Evolutionary conservation across 2,888 invertebrate genomes (phyloP).

Genomic region (Lucinisca nassula): DNA sequence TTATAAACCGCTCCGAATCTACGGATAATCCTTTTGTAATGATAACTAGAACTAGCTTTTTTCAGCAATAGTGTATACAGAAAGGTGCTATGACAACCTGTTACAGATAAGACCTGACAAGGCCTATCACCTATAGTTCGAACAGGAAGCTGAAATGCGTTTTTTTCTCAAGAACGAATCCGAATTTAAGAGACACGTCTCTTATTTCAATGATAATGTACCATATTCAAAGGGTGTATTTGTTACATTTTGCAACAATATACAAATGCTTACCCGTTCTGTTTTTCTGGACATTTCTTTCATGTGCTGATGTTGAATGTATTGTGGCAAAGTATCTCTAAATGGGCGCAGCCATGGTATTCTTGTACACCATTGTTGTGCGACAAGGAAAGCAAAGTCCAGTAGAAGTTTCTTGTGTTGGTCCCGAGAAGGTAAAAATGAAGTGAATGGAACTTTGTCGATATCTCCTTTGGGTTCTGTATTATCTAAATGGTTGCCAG

Average conservation of each 20-base stretch:
- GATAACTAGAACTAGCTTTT: too few species aligned
- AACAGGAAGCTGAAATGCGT: neutral
- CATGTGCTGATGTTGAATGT: conserved; percentile 27
- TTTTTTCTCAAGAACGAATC: too few species aligned
- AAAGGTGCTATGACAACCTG: too few species aligned
- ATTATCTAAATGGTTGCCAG: conserved; percentile 50
- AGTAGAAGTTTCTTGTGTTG: neutral
- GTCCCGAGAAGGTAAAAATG: conserved; percentile 25
- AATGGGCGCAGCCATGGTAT: conserved; percentile 23
- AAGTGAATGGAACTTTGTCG: conserved; percentile 15
- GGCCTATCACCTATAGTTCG: too few species aligned
- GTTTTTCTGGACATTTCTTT: conserved; percentile 20
- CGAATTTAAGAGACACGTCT: too few species aligned
- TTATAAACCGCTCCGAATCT: too few species aligned
- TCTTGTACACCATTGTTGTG: conserved; percentile 15
- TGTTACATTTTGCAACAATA: neutral
- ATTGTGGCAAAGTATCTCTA: neutral
- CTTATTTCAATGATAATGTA: too few species aligned
- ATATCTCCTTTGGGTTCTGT: conserved; percentile 14
- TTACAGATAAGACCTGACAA: too few species aligned
- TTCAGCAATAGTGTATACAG: too few species aligned
- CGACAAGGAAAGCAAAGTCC: conserved; percentile 29
- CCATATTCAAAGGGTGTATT: too few species aligned
- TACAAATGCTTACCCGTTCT: conserved; percentile 16
- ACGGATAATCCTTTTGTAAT: too few species aligned